Conservation (phyloP, 2,797 vertebrate species). For the Serranus cabrilla region DNA sequence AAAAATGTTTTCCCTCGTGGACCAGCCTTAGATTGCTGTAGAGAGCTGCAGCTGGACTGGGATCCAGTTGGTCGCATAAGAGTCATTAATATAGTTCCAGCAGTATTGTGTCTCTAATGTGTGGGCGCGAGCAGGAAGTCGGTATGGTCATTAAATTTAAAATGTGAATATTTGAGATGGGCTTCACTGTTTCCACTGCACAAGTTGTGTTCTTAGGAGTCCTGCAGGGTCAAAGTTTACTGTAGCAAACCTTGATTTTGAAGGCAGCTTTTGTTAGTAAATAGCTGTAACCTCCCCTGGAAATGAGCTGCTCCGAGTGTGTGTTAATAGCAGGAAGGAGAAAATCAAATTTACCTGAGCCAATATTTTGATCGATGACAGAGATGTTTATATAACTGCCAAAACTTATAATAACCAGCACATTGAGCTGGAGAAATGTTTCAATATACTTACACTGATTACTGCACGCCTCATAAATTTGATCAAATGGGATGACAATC, state of each 20-base stretch:
- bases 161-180: no score
- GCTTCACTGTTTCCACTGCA: no score
- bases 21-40: background rate
- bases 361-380: constrained; percentile 8
- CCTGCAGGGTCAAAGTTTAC: constrained; percentile 1
- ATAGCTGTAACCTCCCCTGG: background rate
- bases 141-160: background rate
- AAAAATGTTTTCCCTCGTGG: background rate
- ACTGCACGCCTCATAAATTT: constrained; percentile 28
- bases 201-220: constrained; percentile 1
- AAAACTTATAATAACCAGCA: constrained; percentile 42
- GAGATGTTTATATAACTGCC: constrained; percentile 20
- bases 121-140: background rate
- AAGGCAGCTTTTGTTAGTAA: constrained; percentile 5
- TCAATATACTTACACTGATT: constrained; percentile 27
- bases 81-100: background rate
- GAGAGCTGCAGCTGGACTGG: background rate
- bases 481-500: constrained; percentile 39
- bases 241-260: background rate
- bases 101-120: background rate
- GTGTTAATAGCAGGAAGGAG: constrained; percentile 16
- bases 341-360: constrained; percentile 31
- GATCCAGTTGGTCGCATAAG: background rate
- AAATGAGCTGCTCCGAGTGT: constrained; percentile 8
- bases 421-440: constrained; percentile 23